These are phyloP conservation scores for Resseliella maxima DNA, from an alignment of 2,888 invertebrate species.

Conservation along the genomic window DNA sequence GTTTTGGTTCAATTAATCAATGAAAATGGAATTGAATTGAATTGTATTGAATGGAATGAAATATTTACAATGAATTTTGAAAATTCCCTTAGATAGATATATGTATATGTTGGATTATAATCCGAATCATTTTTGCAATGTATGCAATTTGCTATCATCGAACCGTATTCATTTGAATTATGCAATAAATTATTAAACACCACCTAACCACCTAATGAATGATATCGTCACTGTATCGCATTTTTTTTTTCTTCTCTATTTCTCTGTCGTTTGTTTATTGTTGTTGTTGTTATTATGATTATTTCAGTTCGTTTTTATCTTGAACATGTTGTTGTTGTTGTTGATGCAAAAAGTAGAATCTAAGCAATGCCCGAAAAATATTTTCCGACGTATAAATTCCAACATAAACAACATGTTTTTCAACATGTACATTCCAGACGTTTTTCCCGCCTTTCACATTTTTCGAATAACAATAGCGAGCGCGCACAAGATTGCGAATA, in stretches of 20 bases:
- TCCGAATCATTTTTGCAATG: background rate
- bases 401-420: conserved; percentile 63
- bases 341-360: background rate
- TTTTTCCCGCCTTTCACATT: conserved; percentile 53
- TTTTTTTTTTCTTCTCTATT: background rate
- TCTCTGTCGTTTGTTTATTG: background rate
- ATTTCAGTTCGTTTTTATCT: too few species aligned
- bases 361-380: conserved; percentile 33
- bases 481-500: background rate
- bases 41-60: too few species aligned
- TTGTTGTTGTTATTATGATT: background rate
- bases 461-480: conserved; percentile 13
- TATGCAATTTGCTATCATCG: background rate
- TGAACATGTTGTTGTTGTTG: background rate
- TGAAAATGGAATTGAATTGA: too few species aligned
- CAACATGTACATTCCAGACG: conserved; percentile 59
- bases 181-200: conserved; percentile 3
- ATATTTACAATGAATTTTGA: background rate
- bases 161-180: background rate
- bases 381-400: conserved; percentile 59
- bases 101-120: conserved; percentile 22
- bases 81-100: background rate
- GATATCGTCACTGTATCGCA: conserved; percentile 1
- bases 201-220: conserved; percentile 23
- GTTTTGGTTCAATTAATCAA: background rate